These are phyloP conservation scores for Setophaga coronata DNA, from an alignment of 2,113 vertebrate species.

Conservation along the genomic window DNA sequence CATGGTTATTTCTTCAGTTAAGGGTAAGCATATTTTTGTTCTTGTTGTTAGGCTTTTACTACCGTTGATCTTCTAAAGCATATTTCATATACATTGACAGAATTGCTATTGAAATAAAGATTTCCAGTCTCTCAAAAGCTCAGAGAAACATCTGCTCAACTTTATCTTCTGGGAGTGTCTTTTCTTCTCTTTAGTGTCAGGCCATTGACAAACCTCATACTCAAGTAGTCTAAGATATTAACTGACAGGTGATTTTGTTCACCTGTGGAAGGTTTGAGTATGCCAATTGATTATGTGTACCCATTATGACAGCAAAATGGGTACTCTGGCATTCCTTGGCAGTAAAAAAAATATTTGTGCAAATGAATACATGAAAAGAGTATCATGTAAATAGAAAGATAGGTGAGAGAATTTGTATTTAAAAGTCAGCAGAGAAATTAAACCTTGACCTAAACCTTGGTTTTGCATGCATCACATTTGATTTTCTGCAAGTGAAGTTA, in stretches of 20 bases:
- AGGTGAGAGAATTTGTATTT: neutral
- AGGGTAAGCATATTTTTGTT: neutral
- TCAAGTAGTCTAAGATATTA: conserved; percentile 11
- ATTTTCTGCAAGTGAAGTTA: neutral
- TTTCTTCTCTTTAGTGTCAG: neutral
- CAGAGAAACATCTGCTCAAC: conserved; percentile 48
- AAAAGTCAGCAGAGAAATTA: neutral
- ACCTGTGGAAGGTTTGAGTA: conserved; percentile 47
- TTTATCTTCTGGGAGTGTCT: neutral
- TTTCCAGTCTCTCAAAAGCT: neutral
- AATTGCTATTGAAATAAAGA: neutral
- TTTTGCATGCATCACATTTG: neutral
- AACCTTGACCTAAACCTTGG: neutral
- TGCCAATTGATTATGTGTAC: neutral
- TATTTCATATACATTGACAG: neutral
- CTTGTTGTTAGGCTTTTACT: neutral
- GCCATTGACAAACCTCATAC: neutral
- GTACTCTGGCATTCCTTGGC: neutral
- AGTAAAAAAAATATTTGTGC: neutral
- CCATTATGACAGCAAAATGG: neutral
- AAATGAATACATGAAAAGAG: neutral
- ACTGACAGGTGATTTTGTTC: neutral
- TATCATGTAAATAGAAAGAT: neutral
- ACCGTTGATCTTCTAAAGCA: neutral
- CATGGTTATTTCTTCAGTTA: neutral